phyloP scores from a whole-genome alignment of 2,113 vertebrate genomes.

The Gymnocephalus cernua region DNA sequence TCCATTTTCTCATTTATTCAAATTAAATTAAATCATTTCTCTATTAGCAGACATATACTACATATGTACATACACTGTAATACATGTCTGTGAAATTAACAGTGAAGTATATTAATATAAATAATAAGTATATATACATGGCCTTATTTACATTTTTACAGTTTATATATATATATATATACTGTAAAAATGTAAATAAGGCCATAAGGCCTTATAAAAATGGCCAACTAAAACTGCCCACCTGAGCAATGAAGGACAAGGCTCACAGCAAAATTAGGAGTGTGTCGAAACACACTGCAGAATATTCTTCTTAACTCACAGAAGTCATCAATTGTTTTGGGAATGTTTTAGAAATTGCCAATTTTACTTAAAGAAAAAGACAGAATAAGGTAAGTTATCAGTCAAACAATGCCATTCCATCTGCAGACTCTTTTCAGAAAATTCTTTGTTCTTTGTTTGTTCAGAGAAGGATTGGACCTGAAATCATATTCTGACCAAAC shows the following conservation, averaged over 20 bases:
- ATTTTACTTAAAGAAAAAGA: background rate
- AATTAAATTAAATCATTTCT: too few species aligned
- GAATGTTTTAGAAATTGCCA: background rate
- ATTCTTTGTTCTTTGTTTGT: background rate
- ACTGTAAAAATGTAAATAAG: too few species aligned
- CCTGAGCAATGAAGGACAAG: background rate
- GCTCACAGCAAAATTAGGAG: background rate
- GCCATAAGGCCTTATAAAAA: background rate
- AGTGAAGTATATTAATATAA: too few species aligned
- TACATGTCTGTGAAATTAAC: too few species aligned
- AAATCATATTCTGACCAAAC: conserved; percentile 36
- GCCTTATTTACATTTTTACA: too few species aligned
- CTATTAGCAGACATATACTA: too few species aligned
- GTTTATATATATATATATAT: too few species aligned
- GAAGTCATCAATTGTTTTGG: background rate
- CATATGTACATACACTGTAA: too few species aligned
- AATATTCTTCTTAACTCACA: background rate
- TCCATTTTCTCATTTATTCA: background rate
- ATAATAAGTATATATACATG: too few species aligned
- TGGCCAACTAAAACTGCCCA: background rate
- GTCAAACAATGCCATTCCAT: background rate
- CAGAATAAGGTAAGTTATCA: background rate
- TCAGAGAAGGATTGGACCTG: conserved; percentile 4
- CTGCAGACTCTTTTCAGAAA: background rate
- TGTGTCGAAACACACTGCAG: background rate